Conservation (phyloP, 2,797 vertebrate genomes). For the Mormyrops attenuatus region DNA sequence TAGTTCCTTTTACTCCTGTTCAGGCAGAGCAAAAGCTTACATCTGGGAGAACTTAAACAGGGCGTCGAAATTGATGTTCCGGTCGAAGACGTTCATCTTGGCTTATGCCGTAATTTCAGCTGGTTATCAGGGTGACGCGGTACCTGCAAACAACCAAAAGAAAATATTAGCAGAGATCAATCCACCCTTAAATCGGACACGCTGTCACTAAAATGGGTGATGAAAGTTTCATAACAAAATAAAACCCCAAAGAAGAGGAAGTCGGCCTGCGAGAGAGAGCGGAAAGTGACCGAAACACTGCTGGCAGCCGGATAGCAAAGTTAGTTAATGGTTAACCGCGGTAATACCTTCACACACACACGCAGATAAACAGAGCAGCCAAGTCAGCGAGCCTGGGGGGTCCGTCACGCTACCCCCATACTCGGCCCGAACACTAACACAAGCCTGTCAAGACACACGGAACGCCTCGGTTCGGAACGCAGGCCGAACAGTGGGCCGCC, state of each 20-base stretch:
- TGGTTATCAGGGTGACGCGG: not conserved
- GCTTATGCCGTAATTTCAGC: not conserved
- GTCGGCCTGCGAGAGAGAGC: not conserved
- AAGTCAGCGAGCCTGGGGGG: not conserved
- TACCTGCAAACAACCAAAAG: not conserved
- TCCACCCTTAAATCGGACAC: not conserved
- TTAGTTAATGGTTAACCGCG: not conserved
- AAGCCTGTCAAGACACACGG: not conserved
- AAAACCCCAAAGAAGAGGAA: not conserved
- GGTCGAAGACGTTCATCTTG: constrained; percentile 64
- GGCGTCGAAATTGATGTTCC: constrained; percentile 59
- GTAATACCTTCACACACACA: not conserved
- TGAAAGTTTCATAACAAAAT: not conserved
- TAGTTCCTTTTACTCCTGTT: not conserved
- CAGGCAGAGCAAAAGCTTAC: constrained; percentile 37
- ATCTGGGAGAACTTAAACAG: constrained; percentile 63
- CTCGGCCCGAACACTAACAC: not conserved
- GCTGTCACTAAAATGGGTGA: not conserved
- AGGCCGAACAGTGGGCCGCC: not conserved
- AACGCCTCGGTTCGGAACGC: not conserved
- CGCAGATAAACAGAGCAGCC: not conserved
- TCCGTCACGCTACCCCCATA: not conserved
- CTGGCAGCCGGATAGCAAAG: not conserved
- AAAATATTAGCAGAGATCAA: not conserved
- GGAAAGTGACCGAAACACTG: not conserved